A percentile compares a stretch with the other conserved stretches of the same genome.
Evolutionary conservation across 1,140 invertebrate species (phyloP).

Genomic region (Caenorhabditis latens): DNA sequence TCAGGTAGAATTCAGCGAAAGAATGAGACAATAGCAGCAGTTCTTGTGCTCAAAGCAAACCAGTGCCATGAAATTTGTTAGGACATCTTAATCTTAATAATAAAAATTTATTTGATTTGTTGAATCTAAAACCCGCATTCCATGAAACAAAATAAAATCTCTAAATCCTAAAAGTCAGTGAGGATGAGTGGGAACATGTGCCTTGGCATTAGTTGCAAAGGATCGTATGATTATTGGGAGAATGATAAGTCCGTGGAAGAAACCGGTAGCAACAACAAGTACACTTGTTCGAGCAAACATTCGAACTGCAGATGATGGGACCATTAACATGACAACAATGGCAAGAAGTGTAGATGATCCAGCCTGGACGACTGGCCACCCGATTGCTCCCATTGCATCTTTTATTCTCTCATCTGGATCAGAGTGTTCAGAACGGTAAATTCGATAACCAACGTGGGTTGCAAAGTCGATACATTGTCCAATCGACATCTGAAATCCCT

Average conservation of each 20-base stretch:
- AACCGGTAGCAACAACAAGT: conserved; percentile 75
- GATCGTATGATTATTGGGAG: conserved; percentile 76
- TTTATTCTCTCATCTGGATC: conserved; percentile 75
- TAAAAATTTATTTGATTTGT: conserved; percentile 20
- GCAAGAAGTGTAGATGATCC: conserved; percentile 72
- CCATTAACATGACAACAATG: conserved; percentile 73
- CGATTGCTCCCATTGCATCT: conserved; percentile 76
- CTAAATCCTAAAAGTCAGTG: background rate
- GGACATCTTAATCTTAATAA: background rate
- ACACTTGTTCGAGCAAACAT: conserved; percentile 76
- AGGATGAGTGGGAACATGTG: conserved; percentile 45
- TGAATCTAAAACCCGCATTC: conserved; percentile 15
- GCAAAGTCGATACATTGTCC: conserved; percentile 78
- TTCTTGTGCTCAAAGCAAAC: conserved; percentile 61
- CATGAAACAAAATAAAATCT: background rate
- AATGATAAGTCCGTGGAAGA: conserved; percentile 76
- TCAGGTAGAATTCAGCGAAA: conserved; percentile 52
- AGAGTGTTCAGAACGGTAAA: conserved; percentile 69
- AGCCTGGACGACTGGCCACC: conserved; percentile 77
- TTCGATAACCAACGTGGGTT: conserved; percentile 76
- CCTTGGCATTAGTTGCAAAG: conserved; percentile 70
- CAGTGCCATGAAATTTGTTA: conserved; percentile 62
- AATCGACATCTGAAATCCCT: conserved; percentile 73
- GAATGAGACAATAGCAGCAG: conserved; percentile 50
- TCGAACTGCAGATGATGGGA: conserved; percentile 76